Evolutionary conservation across 2,113 vertebrate species (phyloP).

Genomic region (Turnix velox): DNA sequence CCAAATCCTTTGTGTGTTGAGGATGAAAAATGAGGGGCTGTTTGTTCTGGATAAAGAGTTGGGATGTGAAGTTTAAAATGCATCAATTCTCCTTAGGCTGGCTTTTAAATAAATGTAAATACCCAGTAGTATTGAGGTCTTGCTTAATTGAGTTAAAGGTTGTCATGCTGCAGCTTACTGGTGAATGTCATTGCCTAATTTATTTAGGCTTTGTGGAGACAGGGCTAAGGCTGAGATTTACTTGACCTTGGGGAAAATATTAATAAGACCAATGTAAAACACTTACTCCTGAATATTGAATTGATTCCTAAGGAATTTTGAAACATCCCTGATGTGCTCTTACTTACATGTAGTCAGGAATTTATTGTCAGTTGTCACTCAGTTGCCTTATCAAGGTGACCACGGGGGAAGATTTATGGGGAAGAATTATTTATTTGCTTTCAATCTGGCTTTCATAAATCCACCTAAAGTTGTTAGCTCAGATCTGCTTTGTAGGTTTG

Average conservation of each 20-base stretch:
- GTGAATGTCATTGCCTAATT: neutral
- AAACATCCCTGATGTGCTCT: neutral
- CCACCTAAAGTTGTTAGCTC: neutral
- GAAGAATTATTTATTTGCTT: neutral
- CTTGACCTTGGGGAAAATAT: neutral
- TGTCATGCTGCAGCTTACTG: neutral
- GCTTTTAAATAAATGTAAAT: neutral
- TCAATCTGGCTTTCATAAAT: neutral
- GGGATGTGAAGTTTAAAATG: neutral
- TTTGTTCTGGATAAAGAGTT: neutral
- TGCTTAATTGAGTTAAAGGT: conserved; percentile 32
- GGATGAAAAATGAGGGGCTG: neutral
- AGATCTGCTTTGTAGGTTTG: neutral
- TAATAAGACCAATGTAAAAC: neutral
- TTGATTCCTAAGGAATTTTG: neutral
- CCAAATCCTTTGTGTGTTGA: neutral
- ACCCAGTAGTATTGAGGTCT: neutral
- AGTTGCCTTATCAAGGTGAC: neutral
- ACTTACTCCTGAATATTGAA: too few relatives aligned
- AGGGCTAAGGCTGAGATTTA: neutral
- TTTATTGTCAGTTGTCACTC: neutral
- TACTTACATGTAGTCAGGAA: neutral
- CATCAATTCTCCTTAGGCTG: neutral
- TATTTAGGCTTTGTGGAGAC: neutral
- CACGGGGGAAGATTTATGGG: neutral